Evolutionary conservation across 2,888 invertebrate species (phyloP).

Genomic region (Hetaerina titia): DNA sequence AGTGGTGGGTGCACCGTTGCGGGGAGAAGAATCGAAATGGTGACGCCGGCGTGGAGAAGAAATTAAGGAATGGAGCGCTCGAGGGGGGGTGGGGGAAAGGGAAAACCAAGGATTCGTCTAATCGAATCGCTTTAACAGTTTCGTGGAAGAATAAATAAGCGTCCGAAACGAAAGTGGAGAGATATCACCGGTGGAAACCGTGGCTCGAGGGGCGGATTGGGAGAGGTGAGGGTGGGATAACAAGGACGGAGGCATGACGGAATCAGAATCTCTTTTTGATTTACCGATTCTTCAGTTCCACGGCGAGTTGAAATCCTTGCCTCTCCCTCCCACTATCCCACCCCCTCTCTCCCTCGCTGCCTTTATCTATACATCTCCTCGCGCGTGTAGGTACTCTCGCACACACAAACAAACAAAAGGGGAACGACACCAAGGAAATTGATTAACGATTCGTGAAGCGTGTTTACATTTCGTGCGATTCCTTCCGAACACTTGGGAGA

Average conservation of each 20-base stretch:
- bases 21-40: no score
- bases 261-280: slow-evolving; percentile 52
- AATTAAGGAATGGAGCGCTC: no score
- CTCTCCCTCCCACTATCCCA: not conserved
- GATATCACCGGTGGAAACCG: not conserved
- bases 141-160: not conserved
- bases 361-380: not conserved
- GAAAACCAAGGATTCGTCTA: not conserved
- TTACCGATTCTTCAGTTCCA: slow-evolving; percentile 47
- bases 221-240: not conserved
- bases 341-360: not conserved
- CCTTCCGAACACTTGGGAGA: slow-evolving; percentile 2
- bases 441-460: slow-evolving; percentile 60
- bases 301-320: slow-evolving; percentile 9
- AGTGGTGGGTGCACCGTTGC: no score
- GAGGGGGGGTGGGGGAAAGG: not conserved
- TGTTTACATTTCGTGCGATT: slow-evolving; percentile 60
- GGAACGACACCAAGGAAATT: slow-evolving; percentile 46
- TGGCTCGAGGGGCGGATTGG: not conserved
- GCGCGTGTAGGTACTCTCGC: slow-evolving; percentile 12
- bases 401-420: slow-evolving; percentile 10
- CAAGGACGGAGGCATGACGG: not conserved
- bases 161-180: not conserved
- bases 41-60: no score
- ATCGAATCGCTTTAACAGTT: not conserved